A percentile compares a stretch with the other conserved stretches of the same genome.
These are phyloP conservation scores for Dendrocopos noguchii DNA, from an alignment of 2,113 vertebrate genomes.

Conservation along the genomic window DNA sequence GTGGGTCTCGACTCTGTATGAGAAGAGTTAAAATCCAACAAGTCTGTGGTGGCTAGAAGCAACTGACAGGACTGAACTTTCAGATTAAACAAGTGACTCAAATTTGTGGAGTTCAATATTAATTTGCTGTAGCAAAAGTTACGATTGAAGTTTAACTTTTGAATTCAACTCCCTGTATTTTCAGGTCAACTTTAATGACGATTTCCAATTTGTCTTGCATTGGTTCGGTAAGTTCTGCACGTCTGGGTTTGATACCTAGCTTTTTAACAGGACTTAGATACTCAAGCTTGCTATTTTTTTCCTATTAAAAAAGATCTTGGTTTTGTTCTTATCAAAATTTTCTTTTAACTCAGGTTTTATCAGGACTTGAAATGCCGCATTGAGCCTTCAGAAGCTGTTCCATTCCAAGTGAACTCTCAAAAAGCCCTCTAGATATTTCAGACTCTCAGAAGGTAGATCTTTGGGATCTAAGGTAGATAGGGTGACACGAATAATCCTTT, in stretches of 20 bases:
- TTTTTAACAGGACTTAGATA: background rate
- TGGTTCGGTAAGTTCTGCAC: background rate
- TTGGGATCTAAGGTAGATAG: background rate
- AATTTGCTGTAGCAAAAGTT: background rate
- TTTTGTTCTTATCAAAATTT: background rate
- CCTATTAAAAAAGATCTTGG: background rate
- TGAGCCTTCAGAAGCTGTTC: background rate
- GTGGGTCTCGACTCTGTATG: accelerated
- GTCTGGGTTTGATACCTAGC: background rate
- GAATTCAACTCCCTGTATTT: background rate
- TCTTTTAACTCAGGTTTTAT: background rate
- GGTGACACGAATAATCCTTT: background rate
- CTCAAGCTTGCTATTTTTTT: background rate
- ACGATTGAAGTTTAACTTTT: background rate
- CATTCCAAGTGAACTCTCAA: background rate
- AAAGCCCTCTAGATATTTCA: background rate
- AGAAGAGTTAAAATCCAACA: background rate
- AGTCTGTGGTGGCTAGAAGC: background rate
- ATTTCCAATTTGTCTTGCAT: background rate
- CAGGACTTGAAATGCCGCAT: background rate
- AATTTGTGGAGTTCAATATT: background rate
- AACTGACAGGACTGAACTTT: background rate
- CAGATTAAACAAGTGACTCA: background rate
- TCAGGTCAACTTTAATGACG: background rate
- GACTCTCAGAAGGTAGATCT: background rate